Conservation (phyloP, 2,888 invertebrate genomes). For the Macrosoma leucophasiata region DNA sequence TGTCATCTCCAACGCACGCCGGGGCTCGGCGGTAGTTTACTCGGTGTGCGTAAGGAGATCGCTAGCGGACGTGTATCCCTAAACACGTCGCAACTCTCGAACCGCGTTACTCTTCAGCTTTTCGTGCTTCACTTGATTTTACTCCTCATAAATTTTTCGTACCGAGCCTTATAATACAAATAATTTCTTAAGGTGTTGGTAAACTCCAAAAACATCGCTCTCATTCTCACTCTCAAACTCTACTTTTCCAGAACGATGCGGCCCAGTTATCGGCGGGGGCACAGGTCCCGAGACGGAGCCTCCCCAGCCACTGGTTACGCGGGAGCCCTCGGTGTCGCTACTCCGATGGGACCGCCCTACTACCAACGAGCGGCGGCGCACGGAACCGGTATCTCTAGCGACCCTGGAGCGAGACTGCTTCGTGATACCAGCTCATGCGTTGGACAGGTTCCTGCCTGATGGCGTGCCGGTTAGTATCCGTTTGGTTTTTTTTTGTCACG, state of each 20-base stretch:
- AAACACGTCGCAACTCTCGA: too few relatives aligned
- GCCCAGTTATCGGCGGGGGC: constrained; percentile 79
- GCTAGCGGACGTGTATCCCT: too few relatives aligned
- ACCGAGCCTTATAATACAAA: too few relatives aligned
- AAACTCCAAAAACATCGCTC: neutral
- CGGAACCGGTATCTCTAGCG: constrained; percentile 86
- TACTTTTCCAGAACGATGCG: constrained; percentile 80
- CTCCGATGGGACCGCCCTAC: constrained; percentile 66
- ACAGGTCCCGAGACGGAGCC: constrained; percentile 79
- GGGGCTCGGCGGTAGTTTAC: too few relatives aligned
- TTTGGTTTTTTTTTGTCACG: neutral
- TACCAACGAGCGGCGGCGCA: constrained; percentile 57
- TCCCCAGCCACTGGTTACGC: constrained; percentile 82
- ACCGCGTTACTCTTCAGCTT: too few relatives aligned
- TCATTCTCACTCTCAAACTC: too few relatives aligned
- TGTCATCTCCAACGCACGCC: too few relatives aligned
- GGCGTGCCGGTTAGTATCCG: constrained; percentile 84
- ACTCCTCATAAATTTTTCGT: too few relatives aligned
- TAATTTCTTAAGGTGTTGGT: too few relatives aligned
- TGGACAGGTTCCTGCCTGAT: constrained; percentile 91
- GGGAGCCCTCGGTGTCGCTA: constrained; percentile 80
- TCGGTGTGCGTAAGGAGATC: too few relatives aligned
- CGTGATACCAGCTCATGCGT: constrained; percentile 92
- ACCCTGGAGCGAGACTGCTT: constrained; percentile 93
- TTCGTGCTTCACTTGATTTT: too few relatives aligned